Evolutionary conservation across 1,140 invertebrate species (phyloP).

Genomic region (roundworm (Caenorhabditis elegans)): WBcel235 BX284604.4:7036001-7036500

Average conservation of each 20-base stretch:
- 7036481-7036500: conserved; percentile 84
- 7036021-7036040: neutral
- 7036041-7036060: neutral
- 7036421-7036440: no score
- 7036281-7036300: neutral
- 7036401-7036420: no score
- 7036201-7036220: no score
- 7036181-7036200: neutral
- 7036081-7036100: neutral
- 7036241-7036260: neutral
- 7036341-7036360: neutral
- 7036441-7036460: conserved; percentile 80
- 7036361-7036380: neutral
- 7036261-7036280: neutral
- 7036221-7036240: no score
- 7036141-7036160: neutral
- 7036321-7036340: neutral
- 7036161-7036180: no score
- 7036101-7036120: neutral
- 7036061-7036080: neutral
- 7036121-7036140: neutral
- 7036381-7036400: no score
- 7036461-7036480: conserved; percentile 85
- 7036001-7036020: neutral
- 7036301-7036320: neutral